Percentiles rank a stretch among this genome's conserved stretches.
These are phyloP conservation scores for Endomychus coccineus DNA, from an alignment of 2,888 invertebrate species.

Conservation along the genomic window DNA sequence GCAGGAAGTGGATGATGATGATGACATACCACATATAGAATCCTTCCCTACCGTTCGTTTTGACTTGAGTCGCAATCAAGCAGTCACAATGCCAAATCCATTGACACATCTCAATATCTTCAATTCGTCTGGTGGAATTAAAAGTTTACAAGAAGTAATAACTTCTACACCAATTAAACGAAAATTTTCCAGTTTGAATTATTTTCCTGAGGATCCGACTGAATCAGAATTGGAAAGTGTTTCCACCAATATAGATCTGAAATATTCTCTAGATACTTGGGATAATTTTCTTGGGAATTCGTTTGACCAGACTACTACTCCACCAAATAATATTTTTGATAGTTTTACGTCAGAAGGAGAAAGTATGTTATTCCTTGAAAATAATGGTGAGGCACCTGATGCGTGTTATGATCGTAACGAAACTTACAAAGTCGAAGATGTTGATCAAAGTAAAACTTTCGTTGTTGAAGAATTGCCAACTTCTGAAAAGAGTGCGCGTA, in stretches of 20 bases:
- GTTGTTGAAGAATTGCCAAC: no score
- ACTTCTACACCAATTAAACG: slow-evolving; percentile 7
- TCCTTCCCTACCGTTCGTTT: slow-evolving; percentile 21
- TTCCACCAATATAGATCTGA: slow-evolving; percentile 23
- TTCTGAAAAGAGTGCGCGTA: no score
- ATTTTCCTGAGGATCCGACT: no score
- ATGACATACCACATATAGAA: not conserved
- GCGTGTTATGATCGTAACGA: no score
- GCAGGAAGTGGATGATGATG: no score
- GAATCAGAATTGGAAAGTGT: slow-evolving; percentile 7
- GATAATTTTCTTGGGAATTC: slow-evolving; percentile 41
- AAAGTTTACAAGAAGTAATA: slow-evolving; percentile 14
- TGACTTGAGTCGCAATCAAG: slow-evolving; percentile 34
- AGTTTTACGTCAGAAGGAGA: slow-evolving; percentile 37
- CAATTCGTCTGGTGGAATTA: slow-evolving; percentile 29
- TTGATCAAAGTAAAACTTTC: no score
- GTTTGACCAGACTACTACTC: slow-evolving; percentile 27
- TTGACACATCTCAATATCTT: slow-evolving; percentile 33
- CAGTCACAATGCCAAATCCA: slow-evolving; percentile 33
- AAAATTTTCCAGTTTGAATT: slow-evolving; percentile 1
- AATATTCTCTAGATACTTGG: slow-evolving; percentile 43
- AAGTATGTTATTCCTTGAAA: slow-evolving; percentile 34
- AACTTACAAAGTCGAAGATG: no score
- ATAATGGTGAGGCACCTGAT: no score
- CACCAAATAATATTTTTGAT: slow-evolving; percentile 30